Evolutionary conservation across 2,888 invertebrate genomes (phyloP), one percentile per base, ranked within the genome.

Genomic region (Gastrophysa polygoni): DNA sequence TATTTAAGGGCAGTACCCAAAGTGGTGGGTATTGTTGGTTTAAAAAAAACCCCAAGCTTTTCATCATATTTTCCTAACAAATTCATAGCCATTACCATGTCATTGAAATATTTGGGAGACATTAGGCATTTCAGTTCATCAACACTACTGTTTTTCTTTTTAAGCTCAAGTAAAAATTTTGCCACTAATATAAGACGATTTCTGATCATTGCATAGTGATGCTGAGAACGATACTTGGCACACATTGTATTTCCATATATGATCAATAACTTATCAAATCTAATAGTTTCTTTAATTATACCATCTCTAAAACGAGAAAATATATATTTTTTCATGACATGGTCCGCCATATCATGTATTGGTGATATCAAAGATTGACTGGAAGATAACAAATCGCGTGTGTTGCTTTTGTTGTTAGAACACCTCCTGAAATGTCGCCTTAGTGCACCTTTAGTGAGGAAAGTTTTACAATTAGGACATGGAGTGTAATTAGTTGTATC

Each of bases 1-100:
- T 34, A 52, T 18, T 52, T 52, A 1, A 52, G 38, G 4, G 52
- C 32, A 34, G 52, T 52, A 14, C 34, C 52, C 14, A 52, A 17
- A 2, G 16, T 34, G 16, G 52, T 52, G 8, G 52, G 52, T 16
- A 52, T 17, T 18, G 52, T 52, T 29, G 52, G 52, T 52, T 52
- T 52, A 20, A 34, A 20, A 8, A 34, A 52, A 34, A 11, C 8
- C n/a, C 34, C 20, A 5, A 32, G 5, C 16, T n/a, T 17, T 28
- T 50, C 14, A 50, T 50, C 24, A 28, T 50, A 50, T n/a, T 50
- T 50, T 5, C 50, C 50, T 11, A 50, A 14, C 21, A 20, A 14
- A n/a, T 49, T 49, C 8, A 49, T 49, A 14, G 49, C 24, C 14
- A 10, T 10, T 5, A 50, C 29, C 14, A 50, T 46, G n/a, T 46